Conservation (phyloP, 1,140 invertebrate genomes). For the Trachymyrmex cornetzi region DNA sequence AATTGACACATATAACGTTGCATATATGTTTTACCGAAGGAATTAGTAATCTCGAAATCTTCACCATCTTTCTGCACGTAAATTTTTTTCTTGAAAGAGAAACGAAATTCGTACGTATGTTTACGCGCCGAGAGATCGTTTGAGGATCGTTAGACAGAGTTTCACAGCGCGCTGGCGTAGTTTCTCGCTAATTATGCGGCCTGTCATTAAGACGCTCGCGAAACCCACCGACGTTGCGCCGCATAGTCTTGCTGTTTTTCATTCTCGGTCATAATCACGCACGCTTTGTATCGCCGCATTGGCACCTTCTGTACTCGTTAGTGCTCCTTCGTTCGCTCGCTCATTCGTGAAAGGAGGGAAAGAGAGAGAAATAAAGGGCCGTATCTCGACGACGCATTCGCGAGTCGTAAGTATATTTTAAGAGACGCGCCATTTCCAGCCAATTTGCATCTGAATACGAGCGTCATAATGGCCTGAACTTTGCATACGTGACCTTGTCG, state of each 20-base stretch:
- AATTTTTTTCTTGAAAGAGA: not conserved
- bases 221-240: constrained; percentile 33
- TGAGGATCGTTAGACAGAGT: constrained; percentile 23
- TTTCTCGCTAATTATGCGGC: constrained; percentile 60
- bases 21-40: not conserved
- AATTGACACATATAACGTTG: not conserved
- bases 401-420: constrained; percentile 54
- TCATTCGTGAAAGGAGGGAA: not conserved
- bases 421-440: constrained; percentile 48
- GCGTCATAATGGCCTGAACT: constrained; percentile 62
- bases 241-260: constrained; percentile 39
- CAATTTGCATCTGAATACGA: constrained; percentile 65
- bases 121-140: not conserved
- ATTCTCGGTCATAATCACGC: constrained; percentile 51
- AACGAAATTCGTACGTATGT: not conserved
- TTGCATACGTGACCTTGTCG: constrained; percentile 64
- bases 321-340: constrained; percentile 21
- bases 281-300: constrained; percentile 54
- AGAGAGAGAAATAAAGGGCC: too few species aligned
- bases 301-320: constrained; percentile 56
- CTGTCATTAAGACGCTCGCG: constrained; percentile 56
- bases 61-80: not conserved
- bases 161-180: not conserved
- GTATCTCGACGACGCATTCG: constrained; percentile 49
- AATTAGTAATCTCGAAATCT: not conserved